These are phyloP conservation scores for Dynastes tityus DNA, from an alignment of 2,888 invertebrate genomes.

Conservation along the genomic window DNA sequence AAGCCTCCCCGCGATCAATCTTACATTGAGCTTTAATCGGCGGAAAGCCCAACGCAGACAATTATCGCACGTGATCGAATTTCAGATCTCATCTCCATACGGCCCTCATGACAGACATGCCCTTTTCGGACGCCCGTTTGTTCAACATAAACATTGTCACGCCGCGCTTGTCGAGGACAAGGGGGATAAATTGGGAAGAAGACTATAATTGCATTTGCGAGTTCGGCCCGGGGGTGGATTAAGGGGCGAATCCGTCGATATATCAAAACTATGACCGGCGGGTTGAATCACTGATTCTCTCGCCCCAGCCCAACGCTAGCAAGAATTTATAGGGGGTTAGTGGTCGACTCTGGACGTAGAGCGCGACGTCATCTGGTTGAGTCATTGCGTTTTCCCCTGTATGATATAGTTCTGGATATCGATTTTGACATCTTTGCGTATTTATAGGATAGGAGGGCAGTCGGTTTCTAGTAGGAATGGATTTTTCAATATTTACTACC, in stretches of 20 bases:
- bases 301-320: background rate
- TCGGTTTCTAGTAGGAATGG: slow-evolving; percentile 12
- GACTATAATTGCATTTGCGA: slow-evolving; percentile 50
- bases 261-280: slow-evolving; percentile 37
- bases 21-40: slow-evolving; percentile 41
- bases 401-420: slow-evolving; percentile 9
- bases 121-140: slow-evolving; percentile 30
- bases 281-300: slow-evolving; percentile 55
- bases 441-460: slow-evolving; percentile 41
- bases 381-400: slow-evolving; percentile 52
- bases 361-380: slow-evolving; percentile 45
- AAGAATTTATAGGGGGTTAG: slow-evolving; percentile 7
- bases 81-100: slow-evolving; percentile 38
- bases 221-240: slow-evolving; percentile 47
- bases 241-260: slow-evolving; percentile 50
- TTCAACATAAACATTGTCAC: slow-evolving; percentile 54
- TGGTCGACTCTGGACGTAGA: background rate
- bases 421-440: slow-evolving; percentile 21
- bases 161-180: slow-evolving; percentile 46
- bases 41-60: slow-evolving; percentile 25
- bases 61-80: slow-evolving; percentile 41
- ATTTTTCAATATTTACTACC: slow-evolving; percentile 5
- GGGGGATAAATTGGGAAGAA: slow-evolving; percentile 20
- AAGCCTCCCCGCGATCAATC: slow-evolving; percentile 8
- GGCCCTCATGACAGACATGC: background rate